phyloP scores from a whole-genome alignment of 2,113 vertebrate species.

The Naja naja region DNA sequence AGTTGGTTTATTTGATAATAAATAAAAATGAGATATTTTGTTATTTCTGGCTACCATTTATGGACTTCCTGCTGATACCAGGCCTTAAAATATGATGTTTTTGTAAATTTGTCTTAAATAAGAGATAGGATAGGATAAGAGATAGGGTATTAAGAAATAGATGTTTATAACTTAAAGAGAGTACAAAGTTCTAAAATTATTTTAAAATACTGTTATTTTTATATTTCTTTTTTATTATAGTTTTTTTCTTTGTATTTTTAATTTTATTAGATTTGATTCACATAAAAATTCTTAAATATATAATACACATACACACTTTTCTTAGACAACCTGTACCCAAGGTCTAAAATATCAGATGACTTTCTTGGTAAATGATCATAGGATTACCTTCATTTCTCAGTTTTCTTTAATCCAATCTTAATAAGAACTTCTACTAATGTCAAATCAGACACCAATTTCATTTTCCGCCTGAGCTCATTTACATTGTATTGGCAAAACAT shows the following conservation, averaged over 20 bases:
- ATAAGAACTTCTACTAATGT: slow-evolving; percentile 16
- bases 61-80: not conserved
- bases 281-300: not conserved
- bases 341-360: fast-evolving
- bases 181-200: not conserved
- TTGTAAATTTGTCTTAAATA: not conserved
- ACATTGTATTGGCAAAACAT: slow-evolving; percentile 45
- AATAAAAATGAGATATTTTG: not conserved
- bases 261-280: not conserved
- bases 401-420: slow-evolving; percentile 18
- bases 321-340: not conserved
- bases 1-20: not conserved
- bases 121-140: not conserved
- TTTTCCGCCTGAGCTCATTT: slow-evolving; percentile 33
- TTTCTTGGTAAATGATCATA: not conserved
- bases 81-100: not conserved
- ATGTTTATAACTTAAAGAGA: not conserved
- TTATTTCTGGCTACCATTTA: not conserved
- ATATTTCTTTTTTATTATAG: not conserved
- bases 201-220: not conserved
- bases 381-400: slow-evolving; percentile 18
- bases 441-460: slow-evolving; percentile 4
- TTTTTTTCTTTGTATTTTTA: not conserved
- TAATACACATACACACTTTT: not conserved
- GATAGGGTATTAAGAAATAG: not conserved